Percentiles rank a stretch among this genome's conserved stretches.
phyloP scores from a whole-genome alignment of 1,140 invertebrate genomes.

The Drosophila ogumai region DNA sequence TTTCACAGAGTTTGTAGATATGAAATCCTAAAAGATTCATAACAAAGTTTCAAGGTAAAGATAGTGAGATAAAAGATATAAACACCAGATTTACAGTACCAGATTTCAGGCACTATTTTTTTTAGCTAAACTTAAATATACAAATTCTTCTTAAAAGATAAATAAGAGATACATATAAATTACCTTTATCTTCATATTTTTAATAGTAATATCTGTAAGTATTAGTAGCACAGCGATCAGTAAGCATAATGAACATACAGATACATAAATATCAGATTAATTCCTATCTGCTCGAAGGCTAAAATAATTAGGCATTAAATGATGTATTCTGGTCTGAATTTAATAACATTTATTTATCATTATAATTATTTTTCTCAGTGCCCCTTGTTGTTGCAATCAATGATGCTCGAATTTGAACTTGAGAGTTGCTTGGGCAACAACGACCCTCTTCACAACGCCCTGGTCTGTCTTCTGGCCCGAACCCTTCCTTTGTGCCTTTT shows the following conservation, averaged over 20 bases:
- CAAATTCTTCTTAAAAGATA: not conserved
- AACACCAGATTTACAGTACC: not conserved
- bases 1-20: not conserved
- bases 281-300: not conserved
- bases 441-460: slow-evolving; percentile 20
- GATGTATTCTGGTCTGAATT: too few relatives aligned
- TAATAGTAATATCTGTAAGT: too few relatives aligned
- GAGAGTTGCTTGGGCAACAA: slow-evolving; percentile 21
- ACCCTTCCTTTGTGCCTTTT: slow-evolving; percentile 54
- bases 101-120: not conserved
- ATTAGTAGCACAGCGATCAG: not conserved
- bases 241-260: not conserved
- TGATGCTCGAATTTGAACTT: slow-evolving; percentile 42
- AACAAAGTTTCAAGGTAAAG: slow-evolving; percentile 2
- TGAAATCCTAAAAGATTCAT: not conserved
- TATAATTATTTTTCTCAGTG: slow-evolving; percentile 11
- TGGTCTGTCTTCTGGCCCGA: slow-evolving; percentile 19
- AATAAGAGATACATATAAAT: too few relatives aligned
- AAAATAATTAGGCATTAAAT: too few relatives aligned
- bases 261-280: not conserved
- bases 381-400: slow-evolving; percentile 16
- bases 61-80: not conserved
- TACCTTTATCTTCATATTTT: too few relatives aligned
- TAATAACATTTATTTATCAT: not conserved
- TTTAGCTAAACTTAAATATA: not conserved